Evolutionary conservation across 2,888 invertebrate species (phyloP), one percentile per base, ranked within the genome.

Genomic region (Halictus ligatus): DNA sequence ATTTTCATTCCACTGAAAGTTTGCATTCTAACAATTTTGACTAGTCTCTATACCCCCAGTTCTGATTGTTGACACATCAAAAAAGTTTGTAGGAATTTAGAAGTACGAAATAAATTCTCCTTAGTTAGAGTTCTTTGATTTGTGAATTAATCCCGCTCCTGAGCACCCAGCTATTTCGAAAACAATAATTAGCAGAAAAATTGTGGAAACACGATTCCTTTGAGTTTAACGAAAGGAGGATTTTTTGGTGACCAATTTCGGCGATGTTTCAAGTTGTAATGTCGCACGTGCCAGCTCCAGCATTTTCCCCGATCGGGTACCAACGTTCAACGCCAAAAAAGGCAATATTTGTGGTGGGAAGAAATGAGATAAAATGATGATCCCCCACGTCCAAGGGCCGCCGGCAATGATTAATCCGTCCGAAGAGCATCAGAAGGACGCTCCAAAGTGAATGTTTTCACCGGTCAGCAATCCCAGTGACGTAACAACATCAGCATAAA

Each of bases 401-500:
- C 4, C 21, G 35, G 21, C 35, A 35, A 13, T 25, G 58, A 75
- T 75, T 21, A 5, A 18, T 76, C 58, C 29, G 25, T 76, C 46
- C 43, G 1, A 4, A 13, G 35, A 35, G 0, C 46, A 25, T 6
- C n/a, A 25, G 29, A 25, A 18, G 12, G 35, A 67, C 50, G 35
- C 35, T 40, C 1, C n/a, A 1, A n/a, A 69, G 40, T n/a, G 64
- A 58, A 40, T 25, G 29, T 67, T 54, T 25, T 79, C 21, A 58
- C 46, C 50, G 25, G 7, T 29, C 5, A 69, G 29, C 69, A 43
- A 75, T 75, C 75, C 18, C 29, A 8, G 43, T 77, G 67, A 80
- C 12, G 69, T 46, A 54, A 71, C 25, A 21, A 54, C 54, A 54
- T 54, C 10, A 21, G 18, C 35, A 50, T 18, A 43, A 81, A 81